Base-by-base conservation (phyloP, 2,888 invertebrate genomes). In the Dendrolimus houi region DNA sequence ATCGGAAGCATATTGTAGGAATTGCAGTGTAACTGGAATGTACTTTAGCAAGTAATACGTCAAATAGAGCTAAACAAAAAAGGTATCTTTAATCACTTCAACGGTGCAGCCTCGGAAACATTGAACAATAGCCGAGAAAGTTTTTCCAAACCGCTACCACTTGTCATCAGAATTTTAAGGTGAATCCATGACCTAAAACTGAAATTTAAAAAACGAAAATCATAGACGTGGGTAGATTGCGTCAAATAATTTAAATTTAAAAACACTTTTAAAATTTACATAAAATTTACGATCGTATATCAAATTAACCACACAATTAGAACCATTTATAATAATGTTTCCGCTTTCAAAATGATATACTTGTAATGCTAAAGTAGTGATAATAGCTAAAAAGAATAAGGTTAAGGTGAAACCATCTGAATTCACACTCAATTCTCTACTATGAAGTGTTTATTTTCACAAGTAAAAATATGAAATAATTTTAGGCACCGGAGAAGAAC, bases 61-160 rank as follows among this genome's bases (percentile, higher is more conserved):
- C 66, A 67, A 63, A 68, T 67, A 58, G 64, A 64, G 64, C 60
- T 58, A 61, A 65, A 64, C 61, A 69, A 63, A 65, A 67, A 70
- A 69, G 66, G 67, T 68, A 66, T 68, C 66, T 66, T 70, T 73
- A 72, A 77, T 78, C 72, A 72, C 69, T 71, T 71, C 67, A 71
- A 68, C 69, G 65, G 65, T 65, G 68, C 63, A 69, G 68, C 66
- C 65, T 62, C 70, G 62, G 64, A 62, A 67, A 72, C 67, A 68
- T 65, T 64, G 64, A 74, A 77, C 73, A 81, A 80, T 78, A 70
- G 65, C 61, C 67, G 74, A 74, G 75, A 78, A 78, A 79, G 78
- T 76, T 73, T 64, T 62, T 58, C 62, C 64, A 67, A 63, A 12
- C 47, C 68, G 70, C 66, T 70, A 68, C 72, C 70, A 59, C 64